Evolutionary conservation across 2,888 invertebrate genomes (phyloP).

Genomic region (Tenthredo scrophulariae): DNA sequence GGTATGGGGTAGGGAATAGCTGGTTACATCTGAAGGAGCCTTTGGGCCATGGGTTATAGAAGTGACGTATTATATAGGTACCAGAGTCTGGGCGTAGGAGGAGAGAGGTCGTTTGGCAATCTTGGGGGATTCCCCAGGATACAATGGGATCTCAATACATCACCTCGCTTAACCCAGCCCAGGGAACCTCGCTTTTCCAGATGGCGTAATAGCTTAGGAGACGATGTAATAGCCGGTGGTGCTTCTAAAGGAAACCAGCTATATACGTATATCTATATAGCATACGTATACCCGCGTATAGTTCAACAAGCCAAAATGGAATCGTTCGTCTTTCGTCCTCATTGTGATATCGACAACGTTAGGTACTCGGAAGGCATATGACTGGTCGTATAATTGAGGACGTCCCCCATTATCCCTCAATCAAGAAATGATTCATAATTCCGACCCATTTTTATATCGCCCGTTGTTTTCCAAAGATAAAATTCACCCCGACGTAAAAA

Average conservation of each 20-base stretch:
- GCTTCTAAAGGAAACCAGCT: slow-evolving; percentile 62
- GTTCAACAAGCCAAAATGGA: slow-evolving; percentile 75
- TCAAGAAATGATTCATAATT: not conserved
- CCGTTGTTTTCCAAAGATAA: not conserved
- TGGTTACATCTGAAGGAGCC: slow-evolving; percentile 41
- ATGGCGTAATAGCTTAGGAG: slow-evolving; percentile 77
- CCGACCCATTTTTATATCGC: not conserved
- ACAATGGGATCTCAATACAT: slow-evolving; percentile 79
- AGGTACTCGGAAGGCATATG: not conserved
- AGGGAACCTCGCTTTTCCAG: slow-evolving; percentile 60
- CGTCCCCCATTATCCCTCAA: not conserved
- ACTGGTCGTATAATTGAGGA: not conserved
- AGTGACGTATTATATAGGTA: slow-evolving; percentile 74
- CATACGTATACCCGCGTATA: slow-evolving; percentile 66
- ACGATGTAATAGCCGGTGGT: slow-evolving; percentile 76
- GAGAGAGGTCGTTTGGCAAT: slow-evolving; percentile 75
- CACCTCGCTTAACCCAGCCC: slow-evolving; percentile 75
- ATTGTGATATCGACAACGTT: slow-evolving; percentile 49
- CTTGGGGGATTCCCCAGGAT: slow-evolving; percentile 77
- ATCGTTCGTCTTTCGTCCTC: slow-evolving; percentile 61
- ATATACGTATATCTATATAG: not conserved
- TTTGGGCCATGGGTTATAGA: slow-evolving; percentile 60
- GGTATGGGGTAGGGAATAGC: slow-evolving; percentile 18
- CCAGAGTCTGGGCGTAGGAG: slow-evolving; percentile 60
- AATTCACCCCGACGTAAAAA: not conserved